Conservation (phyloP, 2,113 vertebrate genomes). For the Megaleporinus macrocephalus region DNA sequence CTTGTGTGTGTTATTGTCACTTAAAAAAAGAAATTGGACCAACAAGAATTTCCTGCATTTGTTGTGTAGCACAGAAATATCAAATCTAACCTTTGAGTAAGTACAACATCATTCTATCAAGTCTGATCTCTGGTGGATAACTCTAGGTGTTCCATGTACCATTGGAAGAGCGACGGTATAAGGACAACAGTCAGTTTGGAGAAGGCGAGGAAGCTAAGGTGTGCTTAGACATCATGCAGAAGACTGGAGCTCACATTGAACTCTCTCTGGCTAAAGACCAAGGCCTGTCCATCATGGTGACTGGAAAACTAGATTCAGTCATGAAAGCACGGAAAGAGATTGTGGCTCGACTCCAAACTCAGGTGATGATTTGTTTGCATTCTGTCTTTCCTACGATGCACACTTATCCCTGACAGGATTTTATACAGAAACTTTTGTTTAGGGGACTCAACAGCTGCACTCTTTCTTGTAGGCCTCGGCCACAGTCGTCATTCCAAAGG, state of each 20-base stretch:
- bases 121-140: too few relatives aligned
- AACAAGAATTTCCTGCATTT: not conserved
- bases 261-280: constrained; percentile 84
- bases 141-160: constrained; percentile 83
- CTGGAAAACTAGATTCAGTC: constrained; percentile 81
- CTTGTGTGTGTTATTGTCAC: not conserved
- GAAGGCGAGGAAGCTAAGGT: constrained; percentile 83
- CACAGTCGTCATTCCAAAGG: constrained; percentile 78
- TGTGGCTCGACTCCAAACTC: constrained; percentile 80
- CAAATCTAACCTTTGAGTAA: not conserved
- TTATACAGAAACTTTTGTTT: not conserved
- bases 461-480: constrained; percentile 60
- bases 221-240: constrained; percentile 83
- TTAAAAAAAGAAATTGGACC: not conserved
- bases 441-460: not conserved
- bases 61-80: too few relatives aligned
- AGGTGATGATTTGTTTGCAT: constrained; percentile 64
- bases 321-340: constrained; percentile 85
- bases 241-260: constrained; percentile 82
- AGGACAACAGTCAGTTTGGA: constrained; percentile 84
- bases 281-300: constrained; percentile 84
- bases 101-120: not conserved
- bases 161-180: constrained; percentile 83
- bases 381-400: not conserved
- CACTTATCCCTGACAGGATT: not conserved